Evolutionary conservation across 2,797 vertebrate species (phyloP).

Genomic region (Hoplostethus atlanticus): DNA sequence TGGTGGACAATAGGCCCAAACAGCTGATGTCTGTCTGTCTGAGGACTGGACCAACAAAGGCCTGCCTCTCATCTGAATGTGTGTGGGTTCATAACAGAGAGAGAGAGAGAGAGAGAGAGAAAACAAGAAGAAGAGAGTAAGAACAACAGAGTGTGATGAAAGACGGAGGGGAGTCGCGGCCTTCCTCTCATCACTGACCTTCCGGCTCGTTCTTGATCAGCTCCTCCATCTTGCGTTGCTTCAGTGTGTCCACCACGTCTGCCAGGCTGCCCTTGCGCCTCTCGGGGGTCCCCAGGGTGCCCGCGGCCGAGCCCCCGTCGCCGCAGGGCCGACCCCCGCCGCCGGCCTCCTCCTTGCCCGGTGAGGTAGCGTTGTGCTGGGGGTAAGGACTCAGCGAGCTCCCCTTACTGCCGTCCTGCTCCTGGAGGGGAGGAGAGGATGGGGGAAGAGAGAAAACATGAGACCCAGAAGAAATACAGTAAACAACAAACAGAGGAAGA

Average conservation of each 20-base stretch:
- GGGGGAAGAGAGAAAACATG: constrained; percentile 5
- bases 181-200: constrained; percentile 86
- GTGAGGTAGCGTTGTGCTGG: constrained; percentile 99
- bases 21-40: constrained; percentile 77
- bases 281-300: constrained; percentile 93
- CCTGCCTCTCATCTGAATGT: constrained; percentile 63
- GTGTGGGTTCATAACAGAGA: constrained; percentile 63
- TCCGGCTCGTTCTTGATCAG: constrained; percentile 99
- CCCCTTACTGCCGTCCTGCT: constrained; percentile 95
- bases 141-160: constrained; percentile 45
- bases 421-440: constrained; percentile 76
- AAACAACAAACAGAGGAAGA: constrained; percentile 1
- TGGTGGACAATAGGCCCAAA: constrained; percentile 74
- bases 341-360: constrained; percentile 92
- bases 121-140: constrained; percentile 24
- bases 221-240: constrained; percentile 99
- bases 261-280: constrained; percentile 98
- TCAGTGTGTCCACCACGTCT: constrained; percentile 97
- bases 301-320: constrained; percentile 87
- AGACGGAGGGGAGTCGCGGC: constrained; percentile 25
- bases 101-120: constrained; percentile 21
- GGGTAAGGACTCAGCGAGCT: constrained; percentile 93
- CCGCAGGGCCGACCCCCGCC: constrained; percentile 89
- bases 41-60: constrained; percentile 68
- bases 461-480: constrained; percentile 15